Percentiles rank a stretch among this genome's conserved stretches.
Conservation (phyloP, 2,113 vertebrate genomes). For the Lasiurus borealis region DNA sequence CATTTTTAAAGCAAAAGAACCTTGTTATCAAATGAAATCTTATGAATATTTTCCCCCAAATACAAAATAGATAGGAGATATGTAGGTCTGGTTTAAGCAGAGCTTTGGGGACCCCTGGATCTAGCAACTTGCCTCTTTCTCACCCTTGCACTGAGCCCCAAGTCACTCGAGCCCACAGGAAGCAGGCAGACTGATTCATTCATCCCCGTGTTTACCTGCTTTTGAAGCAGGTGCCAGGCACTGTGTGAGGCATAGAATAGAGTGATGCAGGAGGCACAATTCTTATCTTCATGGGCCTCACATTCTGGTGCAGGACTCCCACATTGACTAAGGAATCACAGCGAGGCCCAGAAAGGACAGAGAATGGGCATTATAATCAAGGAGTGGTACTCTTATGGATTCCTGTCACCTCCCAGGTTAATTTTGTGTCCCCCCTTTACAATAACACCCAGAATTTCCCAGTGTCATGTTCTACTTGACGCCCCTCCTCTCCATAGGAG, state of each 20-base stretch:
- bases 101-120: neutral
- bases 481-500: neutral
- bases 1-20: conserved; percentile 6
- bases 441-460: neutral
- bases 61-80: neutral
- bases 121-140: neutral
- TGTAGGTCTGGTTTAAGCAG: neutral
- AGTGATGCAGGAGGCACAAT: neutral
- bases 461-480: neutral
- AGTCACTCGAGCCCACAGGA: neutral
- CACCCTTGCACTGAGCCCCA: too few species aligned
- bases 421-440: neutral
- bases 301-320: neutral
- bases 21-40: conserved; percentile 29
- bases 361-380: neutral
- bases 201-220: too few species aligned
- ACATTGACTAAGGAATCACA: neutral
- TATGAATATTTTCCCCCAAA: neutral
- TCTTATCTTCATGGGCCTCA: neutral
- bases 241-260: neutral
- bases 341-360: neutral
- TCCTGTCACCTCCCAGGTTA: neutral
- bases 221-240: neutral
- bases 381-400: neutral
- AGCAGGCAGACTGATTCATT: neutral